Percentiles rank a stretch among this genome's conserved stretches.
phyloP scores from a whole-genome alignment of 2,113 vertebrate species.

The Riparia riparia region DNA sequence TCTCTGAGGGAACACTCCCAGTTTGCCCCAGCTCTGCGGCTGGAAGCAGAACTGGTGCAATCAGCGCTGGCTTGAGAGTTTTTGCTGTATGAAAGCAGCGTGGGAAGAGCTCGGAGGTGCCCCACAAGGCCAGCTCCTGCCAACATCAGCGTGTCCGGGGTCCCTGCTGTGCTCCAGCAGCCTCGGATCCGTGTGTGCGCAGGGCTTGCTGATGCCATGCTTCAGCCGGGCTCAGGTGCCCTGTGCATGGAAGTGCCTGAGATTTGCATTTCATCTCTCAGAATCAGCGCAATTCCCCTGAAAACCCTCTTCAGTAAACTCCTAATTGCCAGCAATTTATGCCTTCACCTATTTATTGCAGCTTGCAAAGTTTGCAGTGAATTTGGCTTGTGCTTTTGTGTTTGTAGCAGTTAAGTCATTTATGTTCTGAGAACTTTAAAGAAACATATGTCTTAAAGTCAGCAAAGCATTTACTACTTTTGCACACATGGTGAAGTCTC shows the following conservation, averaged over 20 bases:
- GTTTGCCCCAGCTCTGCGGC: background rate
- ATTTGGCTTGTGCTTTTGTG: slow-evolving; percentile 44
- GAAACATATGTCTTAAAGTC: slow-evolving; percentile 61
- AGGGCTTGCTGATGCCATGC: slow-evolving; percentile 22
- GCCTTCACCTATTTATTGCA: slow-evolving; percentile 64
- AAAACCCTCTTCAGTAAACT: slow-evolving; percentile 61
- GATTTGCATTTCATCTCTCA: slow-evolving; percentile 65
- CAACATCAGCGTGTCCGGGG: accelerated
- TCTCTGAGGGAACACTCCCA: background rate
- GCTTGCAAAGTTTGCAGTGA: slow-evolving; percentile 48
- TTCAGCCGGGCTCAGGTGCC: slow-evolving; percentile 47
- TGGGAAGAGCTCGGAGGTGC: background rate
- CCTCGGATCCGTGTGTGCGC: background rate
- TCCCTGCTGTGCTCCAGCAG: background rate
- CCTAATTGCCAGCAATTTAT: slow-evolving; percentile 74
- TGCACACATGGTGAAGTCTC: slow-evolving; percentile 29
- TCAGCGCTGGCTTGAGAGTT: accelerated
- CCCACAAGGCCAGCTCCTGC: background rate
- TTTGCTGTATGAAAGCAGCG: accelerated
- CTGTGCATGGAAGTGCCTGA: background rate
- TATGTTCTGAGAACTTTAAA: slow-evolving; percentile 50
- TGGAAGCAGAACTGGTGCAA: background rate
- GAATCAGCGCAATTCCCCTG: slow-evolving; percentile 61
- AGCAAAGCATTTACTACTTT: slow-evolving; percentile 38
- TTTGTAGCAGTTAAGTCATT: slow-evolving; percentile 53